Percentiles rank a stretch among this genome's conserved stretches.
These are phyloP conservation scores for Acropora yongei DNA, from an alignment of 64 coral and sea anemone species.

Conservation along the genomic window DNA sequence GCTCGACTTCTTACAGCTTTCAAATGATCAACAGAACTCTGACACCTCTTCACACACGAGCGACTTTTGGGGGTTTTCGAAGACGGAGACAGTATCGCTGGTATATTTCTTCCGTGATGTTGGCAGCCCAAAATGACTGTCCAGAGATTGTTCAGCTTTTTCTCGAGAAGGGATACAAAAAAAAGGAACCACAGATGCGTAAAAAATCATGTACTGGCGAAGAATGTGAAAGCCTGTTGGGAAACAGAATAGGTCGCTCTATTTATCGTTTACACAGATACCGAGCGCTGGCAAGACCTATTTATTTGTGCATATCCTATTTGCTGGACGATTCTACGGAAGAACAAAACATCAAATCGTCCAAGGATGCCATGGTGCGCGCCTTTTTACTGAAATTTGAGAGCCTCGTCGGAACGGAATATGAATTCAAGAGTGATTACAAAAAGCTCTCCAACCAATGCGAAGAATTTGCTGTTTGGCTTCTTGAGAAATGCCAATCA, in stretches of 20 bases:
- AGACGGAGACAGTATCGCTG: neutral
- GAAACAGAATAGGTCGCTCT: slow-evolving; percentile 60
- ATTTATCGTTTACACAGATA: slow-evolving; percentile 70
- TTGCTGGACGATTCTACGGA: neutral
- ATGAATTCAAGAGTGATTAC: slow-evolving; percentile 81
- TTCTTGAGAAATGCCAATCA: slow-evolving; percentile 66
- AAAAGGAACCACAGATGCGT: slow-evolving; percentile 40
- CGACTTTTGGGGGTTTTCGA: neutral
- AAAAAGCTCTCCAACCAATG: slow-evolving; percentile 62
- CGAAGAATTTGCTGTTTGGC: slow-evolving; percentile 73
- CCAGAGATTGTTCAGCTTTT: slow-evolving; percentile 77
- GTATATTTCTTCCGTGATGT: slow-evolving; percentile 66
- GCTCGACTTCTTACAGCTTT: neutral
- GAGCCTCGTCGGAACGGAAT: slow-evolving; percentile 51
- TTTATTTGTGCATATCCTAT: slow-evolving; percentile 73
- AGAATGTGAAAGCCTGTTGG: slow-evolving; percentile 36
- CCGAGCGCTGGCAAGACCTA: slow-evolving; percentile 79
- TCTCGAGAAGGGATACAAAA: slow-evolving; percentile 61
- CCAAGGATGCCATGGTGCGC: slow-evolving; percentile 69
- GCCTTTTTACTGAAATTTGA: slow-evolving; percentile 70
- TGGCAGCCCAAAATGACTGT: slow-evolving; percentile 72
- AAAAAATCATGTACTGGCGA: slow-evolving; percentile 46
- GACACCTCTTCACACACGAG: neutral
- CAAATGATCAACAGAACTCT: neutral
- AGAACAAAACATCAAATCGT: slow-evolving; percentile 9